Evolutionary conservation across 1,140 invertebrate genomes (phyloP), one percentile per base, ranked within the genome.

Genomic region (Heliothis subflexa): DNA sequence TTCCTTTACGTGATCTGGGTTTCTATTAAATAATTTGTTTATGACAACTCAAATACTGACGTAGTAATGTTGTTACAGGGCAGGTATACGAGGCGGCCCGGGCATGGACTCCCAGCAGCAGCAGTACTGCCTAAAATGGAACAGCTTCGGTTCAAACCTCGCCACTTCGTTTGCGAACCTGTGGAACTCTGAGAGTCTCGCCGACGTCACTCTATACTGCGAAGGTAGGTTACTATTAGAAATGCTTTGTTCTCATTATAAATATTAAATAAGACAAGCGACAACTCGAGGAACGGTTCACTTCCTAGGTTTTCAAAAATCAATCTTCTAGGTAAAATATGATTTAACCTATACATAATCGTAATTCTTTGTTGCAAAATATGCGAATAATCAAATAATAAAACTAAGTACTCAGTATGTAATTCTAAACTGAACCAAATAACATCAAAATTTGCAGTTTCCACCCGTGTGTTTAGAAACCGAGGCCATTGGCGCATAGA

Each of bases 51-150:
- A 57, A 72, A 10, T 57, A 72, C n/a, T 72, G 49, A 73, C 16
- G 52, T 59, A 9, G 21, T 7, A 7, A 25, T 75, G 62, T 59
- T 83, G 66, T 85, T 88, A 88, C 95, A 95, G 95, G 94, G 94
- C 94, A 95, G 94, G 95, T 91, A 95, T 95, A 92, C 94, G 94
- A 95, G 93, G 92, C 94, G 93, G 94, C 94, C 93, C 93, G 94
- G 95, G 96, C 94, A 97, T 97, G 97, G 97, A 98, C 96, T 97
- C 97, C 95, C 96, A 97, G 89, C 97, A 97, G 95, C 97, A 98
- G 95, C 97, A 98, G 95, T 98, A 98, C 95, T 98, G 97, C 96
- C 96, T 98, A 86, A 98, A 98, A 95, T 98, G 97, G 97, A 98
- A 98, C 96, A 98, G 97, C 95, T 98, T 98, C 95, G 97, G 97